Base-by-base conservation (phyloP, 2,888 invertebrate species). In the Cephus rjabovi region DNA sequence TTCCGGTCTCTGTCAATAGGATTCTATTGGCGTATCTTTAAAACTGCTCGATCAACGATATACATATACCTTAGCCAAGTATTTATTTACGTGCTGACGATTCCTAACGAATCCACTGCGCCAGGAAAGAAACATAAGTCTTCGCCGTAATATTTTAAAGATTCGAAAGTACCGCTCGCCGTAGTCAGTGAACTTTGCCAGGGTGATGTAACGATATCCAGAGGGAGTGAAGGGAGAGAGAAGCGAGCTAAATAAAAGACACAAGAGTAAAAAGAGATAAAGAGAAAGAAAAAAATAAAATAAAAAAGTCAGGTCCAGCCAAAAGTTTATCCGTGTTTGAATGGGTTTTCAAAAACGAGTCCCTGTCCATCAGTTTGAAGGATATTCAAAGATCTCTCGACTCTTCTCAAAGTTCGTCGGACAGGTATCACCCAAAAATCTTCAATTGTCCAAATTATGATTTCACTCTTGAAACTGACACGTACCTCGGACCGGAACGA, bases 171-270 rank as follows among this genome's bases (percentile, higher is more conserved):
- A 73, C 75, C 76, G 73, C 34, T 69, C 35, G 74, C 73, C 79
- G 75, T 79, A 71, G 79, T 81, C 82, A 78, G 82, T 79, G 76
- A 79, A 83, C 84, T 84, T 84, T 80, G 81, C 80, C 80, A 23
- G 40, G 77, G 74, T 79, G 81, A 82, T 77, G 85, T 81, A 82
- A 85, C 77, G 77, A 74, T 77, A 84, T 86, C 81, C 76, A 69
- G 78, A 70, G 35, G 23, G 23, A 33, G 35, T 34, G 35, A 74
- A 35, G 80, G 70, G 12, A 74, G 23, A 73, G 15, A 76, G 70
- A 73, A 15, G 73, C 68, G 34, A 69, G 74, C 33, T 56, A 31
- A 85, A 79, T 69, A 78, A 76, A 81, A 79, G 81, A 76, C 71
- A 40, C 76, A 79, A 69, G 74, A 35, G 1, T 3, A 15, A 12